Base-by-base conservation (phyloP, 2,888 invertebrate genomes). In the Polydesmus complanatus region DNA sequence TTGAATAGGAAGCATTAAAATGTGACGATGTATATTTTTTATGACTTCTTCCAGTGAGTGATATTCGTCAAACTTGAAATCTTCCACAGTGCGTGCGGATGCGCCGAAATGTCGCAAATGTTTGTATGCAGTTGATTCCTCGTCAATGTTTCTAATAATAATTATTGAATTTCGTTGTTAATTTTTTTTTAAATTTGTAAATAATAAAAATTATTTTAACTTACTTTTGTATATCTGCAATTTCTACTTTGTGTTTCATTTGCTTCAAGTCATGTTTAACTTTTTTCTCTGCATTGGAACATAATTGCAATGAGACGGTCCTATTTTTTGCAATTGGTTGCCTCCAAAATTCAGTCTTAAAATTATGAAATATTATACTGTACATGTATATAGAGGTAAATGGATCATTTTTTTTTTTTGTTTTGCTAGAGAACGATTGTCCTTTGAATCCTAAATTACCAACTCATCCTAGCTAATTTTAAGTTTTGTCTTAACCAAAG, bases 41-140 rank as follows among this genome's bases (percentile, higher is more conserved):
- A 51, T 5, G 2, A 61, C 61, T 50, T 61, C 61, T 3, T 19
- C 56, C 22, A 61, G 51, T n/a, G 22, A 23, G 49, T 61, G 61
- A 26, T 61, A 61, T 49, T 61, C 56, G 50, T 51, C 61, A 27
- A 61, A 26, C 23, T 25, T 49, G 37, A 61, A 61, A 8, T 37
- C 56, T 1, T 55, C 55, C 19, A 50, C 22, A 25, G 49, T 54
- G 26, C 50, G 48, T 37, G 37, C 14, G 49, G 21, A 49, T 1
- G 1, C 2, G 5, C 49, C 57, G 25, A 57, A 57, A 22, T 50
- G 57, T 1, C 57, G 49, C 1, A 49, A 22, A 1, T 49, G 18
- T 49, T 57, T 50, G 26, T 23, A 50, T 23, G 48, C 57, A 3
- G 37, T 19, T 19, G 25, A 14, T 57, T 57, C 23, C 23, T 57